Evolutionary conservation across 2,797 vertebrate species (phyloP), one percentile per base, ranked within the genome.

Genomic region (Moxostoma hubbsi): DNA sequence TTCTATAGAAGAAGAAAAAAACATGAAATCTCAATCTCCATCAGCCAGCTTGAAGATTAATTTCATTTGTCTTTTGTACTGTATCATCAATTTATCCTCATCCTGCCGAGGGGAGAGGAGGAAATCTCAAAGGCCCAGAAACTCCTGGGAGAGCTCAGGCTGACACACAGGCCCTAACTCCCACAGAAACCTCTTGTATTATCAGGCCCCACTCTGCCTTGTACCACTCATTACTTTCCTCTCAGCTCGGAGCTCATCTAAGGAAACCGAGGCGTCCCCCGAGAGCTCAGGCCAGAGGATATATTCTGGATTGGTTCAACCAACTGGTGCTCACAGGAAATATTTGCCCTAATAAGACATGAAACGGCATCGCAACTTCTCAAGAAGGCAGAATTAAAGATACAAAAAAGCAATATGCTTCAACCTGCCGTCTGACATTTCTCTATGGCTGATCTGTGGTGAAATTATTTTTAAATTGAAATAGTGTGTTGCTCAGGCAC

Each of bases 201-300:
- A 94, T 94, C 93, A 94, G 92, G 89, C 90, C 87, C 86, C 87
- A 87, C 88, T 87, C 89, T 85, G 89, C 86, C 91, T 86, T 84
- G 92, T 90, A 92, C 91, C 90, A 94, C 93, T 93, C 93, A 93
- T 95, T 94, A 93, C 92, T 94, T 94, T 93, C 89, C 92, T 90
- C 81, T 88, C 90, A 90, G 90, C 93, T 92, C 91, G 89, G 89
- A 92, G 92, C 92, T 92, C 91, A 91, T 92, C 89, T 91, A 90
- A 91, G 92, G 91, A 92, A 91, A 89, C 89, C 86, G 87, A 88
- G 81, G 85, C 83, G 87, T 87, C 93, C 89, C 90, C 79, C 71
- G 93, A 93, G 92, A 92, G 91, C 77, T 72, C 62, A 85, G 84
- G 70, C 90, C 85, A 85, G 87, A 90, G 91, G 89, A 93, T 90